Percentiles rank a stretch among this genome's conserved stretches.
Evolutionary conservation across 2,797 vertebrate genomes (phyloP).

Genomic region (Gambusia yucatana): DNA sequence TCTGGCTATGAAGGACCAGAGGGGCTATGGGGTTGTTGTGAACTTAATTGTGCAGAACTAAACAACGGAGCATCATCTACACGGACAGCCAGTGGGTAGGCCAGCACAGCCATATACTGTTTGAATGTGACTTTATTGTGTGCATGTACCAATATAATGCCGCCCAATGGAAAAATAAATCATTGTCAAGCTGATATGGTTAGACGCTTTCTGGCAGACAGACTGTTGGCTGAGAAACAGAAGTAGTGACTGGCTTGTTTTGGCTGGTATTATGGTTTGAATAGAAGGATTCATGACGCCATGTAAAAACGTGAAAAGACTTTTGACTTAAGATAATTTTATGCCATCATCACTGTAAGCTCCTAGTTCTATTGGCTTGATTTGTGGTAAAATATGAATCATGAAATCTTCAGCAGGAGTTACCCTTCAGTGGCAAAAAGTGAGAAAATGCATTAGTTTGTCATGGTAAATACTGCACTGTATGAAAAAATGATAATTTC

Average conservation of each 20-base stretch:
- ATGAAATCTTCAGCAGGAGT: conserved; percentile 12
- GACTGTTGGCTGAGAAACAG: conserved; percentile 36
- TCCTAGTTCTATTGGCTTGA: conserved; percentile 2
- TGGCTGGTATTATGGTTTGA: conserved; percentile 39
- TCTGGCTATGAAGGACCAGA: conserved; percentile 61
- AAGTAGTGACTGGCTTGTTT: conserved; percentile 31
- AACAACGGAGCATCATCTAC: conserved; percentile 63
- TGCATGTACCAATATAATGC: conserved; percentile 14
- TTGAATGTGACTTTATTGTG: conserved; percentile 18
- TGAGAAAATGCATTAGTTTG: conserved; percentile 17
- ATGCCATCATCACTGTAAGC: conserved; percentile 20
- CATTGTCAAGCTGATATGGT: conserved; percentile 15
- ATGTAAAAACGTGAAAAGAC: conserved; percentile 54
- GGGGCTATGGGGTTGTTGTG: conserved; percentile 68
- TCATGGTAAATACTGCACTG: conserved; percentile 7
- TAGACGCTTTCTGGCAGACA: conserved; percentile 16
- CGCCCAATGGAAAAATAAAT: conserved; percentile 16
- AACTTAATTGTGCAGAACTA: conserved; percentile 79
- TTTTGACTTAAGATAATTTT: conserved; percentile 37
- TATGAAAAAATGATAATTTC: conserved; percentile 38
- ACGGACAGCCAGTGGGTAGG: conserved; percentile 50
- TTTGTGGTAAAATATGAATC: conserved; percentile 20
- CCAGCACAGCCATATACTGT: conserved; percentile 18
- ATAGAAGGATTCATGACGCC: conserved; percentile 45
- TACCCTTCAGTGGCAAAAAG: not conserved